Evolutionary conservation across 2,888 invertebrate species (phyloP).

Genomic region (Tetanocera ferruginea): DNA sequence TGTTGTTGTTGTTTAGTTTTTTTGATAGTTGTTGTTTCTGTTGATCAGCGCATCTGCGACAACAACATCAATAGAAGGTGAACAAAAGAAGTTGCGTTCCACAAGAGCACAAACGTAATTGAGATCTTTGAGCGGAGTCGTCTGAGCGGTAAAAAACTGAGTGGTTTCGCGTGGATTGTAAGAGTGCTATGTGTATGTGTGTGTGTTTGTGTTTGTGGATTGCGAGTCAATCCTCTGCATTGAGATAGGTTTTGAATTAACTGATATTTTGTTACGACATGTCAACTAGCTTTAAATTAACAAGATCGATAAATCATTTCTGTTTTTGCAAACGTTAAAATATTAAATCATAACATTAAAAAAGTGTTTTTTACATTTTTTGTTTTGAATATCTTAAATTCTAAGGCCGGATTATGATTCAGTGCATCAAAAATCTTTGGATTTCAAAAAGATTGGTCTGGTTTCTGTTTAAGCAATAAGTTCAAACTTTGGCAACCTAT

Average conservation of each 20-base stretch:
- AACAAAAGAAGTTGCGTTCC: background rate
- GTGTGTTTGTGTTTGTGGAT: background rate
- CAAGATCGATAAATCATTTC: background rate
- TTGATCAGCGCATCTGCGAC: background rate
- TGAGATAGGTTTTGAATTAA: background rate
- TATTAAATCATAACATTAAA: background rate
- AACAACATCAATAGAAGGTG: background rate
- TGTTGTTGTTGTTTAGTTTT: slow-evolving; percentile 19
- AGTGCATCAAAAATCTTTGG: too few species aligned
- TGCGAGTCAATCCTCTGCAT: background rate
- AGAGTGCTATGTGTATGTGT: background rate
- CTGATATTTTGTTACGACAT: too few species aligned
- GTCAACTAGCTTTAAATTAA: too few species aligned
- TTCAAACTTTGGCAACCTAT: too few species aligned
- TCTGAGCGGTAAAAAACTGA: background rate
- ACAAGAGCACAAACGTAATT: background rate
- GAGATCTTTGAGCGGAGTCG: background rate
- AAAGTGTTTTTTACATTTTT: background rate
- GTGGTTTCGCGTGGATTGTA: background rate
- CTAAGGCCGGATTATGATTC: too few species aligned
- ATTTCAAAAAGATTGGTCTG: too few species aligned
- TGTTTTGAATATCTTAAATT: background rate
- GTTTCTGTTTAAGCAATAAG: too few species aligned
- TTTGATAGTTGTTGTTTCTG: background rate
- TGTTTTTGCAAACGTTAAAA: background rate